These are phyloP conservation scores for Cerastis leucographa DNA, from an alignment of 2,888 invertebrate genomes.

Conservation along the genomic window DNA sequence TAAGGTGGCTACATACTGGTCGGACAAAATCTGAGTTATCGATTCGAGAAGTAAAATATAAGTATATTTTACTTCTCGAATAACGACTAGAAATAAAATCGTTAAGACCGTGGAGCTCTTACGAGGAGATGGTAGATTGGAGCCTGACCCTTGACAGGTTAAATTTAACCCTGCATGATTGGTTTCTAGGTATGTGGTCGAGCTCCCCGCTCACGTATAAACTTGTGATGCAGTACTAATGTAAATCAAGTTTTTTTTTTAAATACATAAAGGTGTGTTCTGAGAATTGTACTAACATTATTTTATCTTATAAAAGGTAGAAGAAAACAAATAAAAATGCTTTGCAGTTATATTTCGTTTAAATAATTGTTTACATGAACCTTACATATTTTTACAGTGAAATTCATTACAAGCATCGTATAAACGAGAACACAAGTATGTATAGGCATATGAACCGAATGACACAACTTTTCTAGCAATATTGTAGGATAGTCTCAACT, in stretches of 20 bases:
- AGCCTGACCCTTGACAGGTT: background rate
- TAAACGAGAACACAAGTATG: background rate
- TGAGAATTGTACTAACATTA: background rate
- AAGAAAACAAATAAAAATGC: background rate
- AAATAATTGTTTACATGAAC: background rate
- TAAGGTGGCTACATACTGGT: no score
- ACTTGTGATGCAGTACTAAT: no score
- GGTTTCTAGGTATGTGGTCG: background rate
- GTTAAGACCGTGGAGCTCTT: no score
- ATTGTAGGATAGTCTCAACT: conserved; percentile 67
- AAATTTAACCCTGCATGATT: background rate
- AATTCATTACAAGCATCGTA: background rate
- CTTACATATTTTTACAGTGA: background rate
- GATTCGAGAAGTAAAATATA: no score
- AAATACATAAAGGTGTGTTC: background rate
- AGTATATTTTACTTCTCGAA: no score
- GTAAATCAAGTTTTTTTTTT: background rate
- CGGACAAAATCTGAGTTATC: no score
- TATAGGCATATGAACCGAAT: no score
- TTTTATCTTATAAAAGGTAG: background rate
- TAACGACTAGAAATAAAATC: no score
- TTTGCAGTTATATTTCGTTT: background rate
- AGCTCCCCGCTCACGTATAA: no score
- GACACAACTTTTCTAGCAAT: conserved; percentile 55
- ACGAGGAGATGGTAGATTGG: no score